Conservation (phyloP, 2,888 invertebrate species). For the Gari tellinella region DNA sequence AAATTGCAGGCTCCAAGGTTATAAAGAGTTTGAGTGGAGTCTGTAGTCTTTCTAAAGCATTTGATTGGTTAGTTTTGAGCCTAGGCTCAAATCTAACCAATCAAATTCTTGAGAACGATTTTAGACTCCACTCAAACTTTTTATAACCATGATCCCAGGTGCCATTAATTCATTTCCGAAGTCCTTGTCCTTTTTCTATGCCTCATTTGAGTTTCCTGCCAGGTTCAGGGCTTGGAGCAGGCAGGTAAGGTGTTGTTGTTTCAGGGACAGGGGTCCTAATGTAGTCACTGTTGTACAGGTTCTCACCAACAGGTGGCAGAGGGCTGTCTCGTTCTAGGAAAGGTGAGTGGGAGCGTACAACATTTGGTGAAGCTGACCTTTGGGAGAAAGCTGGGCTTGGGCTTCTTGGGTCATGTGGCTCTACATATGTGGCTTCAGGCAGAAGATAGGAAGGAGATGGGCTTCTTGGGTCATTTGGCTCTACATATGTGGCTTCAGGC, state of each 20-base stretch:
- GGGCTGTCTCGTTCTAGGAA: slow-evolving; percentile 24
- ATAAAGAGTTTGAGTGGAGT: too few relatives aligned
- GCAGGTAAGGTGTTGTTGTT: slow-evolving; percentile 17
- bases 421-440: slow-evolving; percentile 14
- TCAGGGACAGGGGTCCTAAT: slow-evolving; percentile 12
- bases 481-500: background rate
- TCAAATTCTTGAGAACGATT: too few relatives aligned
- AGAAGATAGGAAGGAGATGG: slow-evolving; percentile 8
- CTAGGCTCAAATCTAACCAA: too few relatives aligned
- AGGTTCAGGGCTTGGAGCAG: slow-evolving; percentile 9
- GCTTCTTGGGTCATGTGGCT: background rate
- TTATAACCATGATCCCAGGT: too few relatives aligned
- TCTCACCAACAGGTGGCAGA: slow-evolving; percentile 31
- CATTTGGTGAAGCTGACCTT: background rate
- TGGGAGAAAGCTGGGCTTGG: slow-evolving; percentile 5
- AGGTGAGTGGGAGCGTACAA: background rate
- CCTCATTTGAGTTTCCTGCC: background rate
- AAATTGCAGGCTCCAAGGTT: too few relatives aligned
- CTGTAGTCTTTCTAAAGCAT: too few relatives aligned
- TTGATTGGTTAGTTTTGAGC: too few relatives aligned
- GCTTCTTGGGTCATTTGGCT: background rate
- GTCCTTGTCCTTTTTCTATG: too few relatives aligned
- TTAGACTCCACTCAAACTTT: too few relatives aligned
- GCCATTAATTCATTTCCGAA: too few relatives aligned
- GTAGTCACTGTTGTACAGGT: slow-evolving; percentile 27